Conservation (phyloP, 2,888 invertebrate species). For the Gasteruption jaculator region DNA sequence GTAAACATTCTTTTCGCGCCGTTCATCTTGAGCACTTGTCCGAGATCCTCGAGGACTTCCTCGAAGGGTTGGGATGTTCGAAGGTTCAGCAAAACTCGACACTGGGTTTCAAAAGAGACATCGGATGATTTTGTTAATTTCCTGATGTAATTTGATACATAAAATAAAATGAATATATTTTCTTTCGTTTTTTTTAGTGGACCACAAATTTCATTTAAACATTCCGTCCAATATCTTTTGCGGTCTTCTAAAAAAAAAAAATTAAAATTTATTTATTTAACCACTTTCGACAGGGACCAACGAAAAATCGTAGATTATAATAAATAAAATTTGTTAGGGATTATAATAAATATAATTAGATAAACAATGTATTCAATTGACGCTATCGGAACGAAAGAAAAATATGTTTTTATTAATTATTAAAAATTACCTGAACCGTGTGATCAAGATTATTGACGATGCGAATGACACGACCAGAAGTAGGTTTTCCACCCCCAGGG, state of each 20-base stretch:
- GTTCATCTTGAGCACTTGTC: constrained; percentile 87
- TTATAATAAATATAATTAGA: no score
- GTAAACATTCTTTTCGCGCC: constrained; percentile 90
- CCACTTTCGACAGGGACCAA: no score
- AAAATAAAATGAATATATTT: not conserved
- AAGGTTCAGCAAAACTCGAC: constrained; percentile 85
- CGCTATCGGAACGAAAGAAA: no score
- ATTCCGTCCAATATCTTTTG: not conserved
- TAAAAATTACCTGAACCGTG: constrained; percentile 75
- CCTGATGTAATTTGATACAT: not conserved
- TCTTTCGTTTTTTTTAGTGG: not conserved
- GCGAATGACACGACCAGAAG: constrained; percentile 81
- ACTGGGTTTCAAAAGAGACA: constrained; percentile 55
- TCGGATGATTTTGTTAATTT: constrained; percentile 6
- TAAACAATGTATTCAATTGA: not conserved
- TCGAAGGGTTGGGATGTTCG: constrained; percentile 92
- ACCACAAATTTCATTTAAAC: constrained; percentile 1
- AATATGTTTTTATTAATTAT: no score
- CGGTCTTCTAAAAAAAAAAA: no score
- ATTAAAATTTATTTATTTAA: no score
- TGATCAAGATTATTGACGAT: constrained; percentile 93
- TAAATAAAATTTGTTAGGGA: no score
- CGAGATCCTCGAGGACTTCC: constrained; percentile 88
- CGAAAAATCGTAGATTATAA: no score
- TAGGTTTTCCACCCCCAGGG: constrained; percentile 67